Base-by-base conservation (phyloP, 2,113 vertebrate species). In the Burhinus bistriatus region DNA sequence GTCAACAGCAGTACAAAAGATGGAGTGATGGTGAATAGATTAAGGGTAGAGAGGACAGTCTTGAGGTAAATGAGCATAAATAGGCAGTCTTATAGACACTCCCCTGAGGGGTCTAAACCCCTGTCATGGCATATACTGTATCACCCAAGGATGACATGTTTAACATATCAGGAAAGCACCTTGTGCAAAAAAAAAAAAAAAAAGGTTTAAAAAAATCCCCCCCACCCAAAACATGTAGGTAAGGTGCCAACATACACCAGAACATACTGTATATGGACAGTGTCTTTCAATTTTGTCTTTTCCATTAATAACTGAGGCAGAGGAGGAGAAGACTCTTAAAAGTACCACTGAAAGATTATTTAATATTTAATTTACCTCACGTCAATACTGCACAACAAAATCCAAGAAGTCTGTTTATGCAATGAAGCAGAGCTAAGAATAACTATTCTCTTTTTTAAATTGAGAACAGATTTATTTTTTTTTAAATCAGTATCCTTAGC, bases 1-100 rank as follows among this genome's bases (percentile, higher is more conserved):
- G 99, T 99, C 99, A 99, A 99, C 99, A 99, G 99, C 99, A 99
- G 99, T 99, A 99, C 99, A 99, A 99, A 99, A 99, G 99, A 99
- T 99, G 99, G 99, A 99, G 99, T 99, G 99, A 99, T 99, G 99
- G 98, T 99, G 98, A 99, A 98, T 99, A 98, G 98, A 99, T 99
- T 99, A 99, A 98, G 99, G 99, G 99, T 99, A 99, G 98, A 99
- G 98, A 99, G 98, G 98, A 99, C 98, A 99, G 98, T 99, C 98
- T 99, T 99, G 99, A 99, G 99, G 99, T 99, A 99, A 99, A 99
- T 99, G 99, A 99, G 98, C 98, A 99, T 98, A 99, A 99, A 99
- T 99, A 99, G 99, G 99, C 99, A 99, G 99, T 99, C 98, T 98
- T 98, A 98, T 97, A 98, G 98, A 98, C 98, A 98, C 98, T 98